These are phyloP conservation scores for Rhadina sibilatrix DNA, from an alignment of 2,113 vertebrate genomes.

Conservation along the genomic window DNA sequence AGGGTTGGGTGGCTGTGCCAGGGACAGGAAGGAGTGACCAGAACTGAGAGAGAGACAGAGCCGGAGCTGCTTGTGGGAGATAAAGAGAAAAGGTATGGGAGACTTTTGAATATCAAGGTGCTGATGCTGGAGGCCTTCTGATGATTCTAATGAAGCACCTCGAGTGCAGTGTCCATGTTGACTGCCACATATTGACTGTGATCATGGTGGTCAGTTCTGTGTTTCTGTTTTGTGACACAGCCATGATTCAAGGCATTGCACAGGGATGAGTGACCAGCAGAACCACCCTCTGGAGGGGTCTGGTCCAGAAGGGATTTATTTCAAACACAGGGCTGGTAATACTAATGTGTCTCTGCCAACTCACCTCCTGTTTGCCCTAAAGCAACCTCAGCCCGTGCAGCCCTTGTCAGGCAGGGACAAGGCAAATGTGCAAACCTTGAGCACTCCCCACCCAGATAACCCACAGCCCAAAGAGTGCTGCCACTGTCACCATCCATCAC, in stretches of 20 bases:
- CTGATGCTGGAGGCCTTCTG: too few relatives aligned
- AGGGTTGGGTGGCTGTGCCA: too few relatives aligned
- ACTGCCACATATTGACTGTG: too few relatives aligned
- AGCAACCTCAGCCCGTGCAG: background rate
- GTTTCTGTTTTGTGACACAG: background rate
- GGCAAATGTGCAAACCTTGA: background rate
- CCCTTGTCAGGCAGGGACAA: background rate
- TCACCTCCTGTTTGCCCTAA: background rate
- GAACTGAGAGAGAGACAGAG: too few relatives aligned
- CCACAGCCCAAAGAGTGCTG: background rate
- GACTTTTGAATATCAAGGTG: too few relatives aligned
- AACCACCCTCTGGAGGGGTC: background rate
- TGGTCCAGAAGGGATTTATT: background rate
- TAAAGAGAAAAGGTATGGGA: too few relatives aligned
- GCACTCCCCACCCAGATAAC: background rate
- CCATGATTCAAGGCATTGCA: background rate
- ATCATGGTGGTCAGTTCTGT: too few relatives aligned
- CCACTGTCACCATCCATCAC: background rate
- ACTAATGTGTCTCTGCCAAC: background rate
- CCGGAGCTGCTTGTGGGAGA: too few relatives aligned
- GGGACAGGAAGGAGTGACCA: too few relatives aligned
- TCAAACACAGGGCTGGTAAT: background rate
- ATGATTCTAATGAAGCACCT: too few relatives aligned
- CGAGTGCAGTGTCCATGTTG: too few relatives aligned
- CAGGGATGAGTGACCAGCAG: background rate